Conservation (phyloP, 1,140 invertebrate species). For the Psilanteris sp. region DNA sequence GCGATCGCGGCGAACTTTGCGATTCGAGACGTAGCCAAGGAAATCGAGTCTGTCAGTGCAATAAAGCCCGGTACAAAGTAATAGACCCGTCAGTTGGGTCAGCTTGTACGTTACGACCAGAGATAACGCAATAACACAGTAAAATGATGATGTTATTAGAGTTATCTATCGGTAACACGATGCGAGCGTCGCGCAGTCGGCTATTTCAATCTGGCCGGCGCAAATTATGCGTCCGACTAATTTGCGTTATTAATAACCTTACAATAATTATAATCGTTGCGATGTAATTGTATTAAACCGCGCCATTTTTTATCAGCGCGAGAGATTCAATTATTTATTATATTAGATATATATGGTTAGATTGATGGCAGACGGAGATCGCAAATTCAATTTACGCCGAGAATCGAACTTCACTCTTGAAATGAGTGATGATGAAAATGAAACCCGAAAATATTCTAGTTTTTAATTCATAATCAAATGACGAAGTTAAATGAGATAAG, state of each 20-base stretch:
- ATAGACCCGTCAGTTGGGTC: slow-evolving; percentile 50
- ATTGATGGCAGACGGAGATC: too few relatives aligned
- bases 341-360: too few relatives aligned
- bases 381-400: too few relatives aligned
- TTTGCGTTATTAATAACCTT: slow-evolving; percentile 22
- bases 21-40: slow-evolving; percentile 34
- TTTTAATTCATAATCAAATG: too few relatives aligned
- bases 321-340: too few relatives aligned
- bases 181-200: slow-evolving; percentile 1
- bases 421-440: too few relatives aligned
- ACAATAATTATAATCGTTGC: not conserved
- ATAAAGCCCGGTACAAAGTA: slow-evolving; percentile 50
- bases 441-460: too few relatives aligned
- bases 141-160: slow-evolving; percentile 58
- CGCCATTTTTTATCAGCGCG: too few relatives aligned
- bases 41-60: slow-evolving; percentile 46
- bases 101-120: slow-evolving; percentile 25
- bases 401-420: too few relatives aligned
- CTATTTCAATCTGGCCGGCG: slow-evolving; percentile 3
- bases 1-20: slow-evolving; percentile 35
- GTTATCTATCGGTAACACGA: slow-evolving; percentile 57
- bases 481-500: too few relatives aligned
- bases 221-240: slow-evolving; percentile 18
- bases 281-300: too few relatives aligned
- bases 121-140: slow-evolving; percentile 53